Evolutionary conservation across 2,113 vertebrate species (phyloP), one percentile per base, ranked within the genome.

Genomic region (Salvelinus fontinalis): DNA sequence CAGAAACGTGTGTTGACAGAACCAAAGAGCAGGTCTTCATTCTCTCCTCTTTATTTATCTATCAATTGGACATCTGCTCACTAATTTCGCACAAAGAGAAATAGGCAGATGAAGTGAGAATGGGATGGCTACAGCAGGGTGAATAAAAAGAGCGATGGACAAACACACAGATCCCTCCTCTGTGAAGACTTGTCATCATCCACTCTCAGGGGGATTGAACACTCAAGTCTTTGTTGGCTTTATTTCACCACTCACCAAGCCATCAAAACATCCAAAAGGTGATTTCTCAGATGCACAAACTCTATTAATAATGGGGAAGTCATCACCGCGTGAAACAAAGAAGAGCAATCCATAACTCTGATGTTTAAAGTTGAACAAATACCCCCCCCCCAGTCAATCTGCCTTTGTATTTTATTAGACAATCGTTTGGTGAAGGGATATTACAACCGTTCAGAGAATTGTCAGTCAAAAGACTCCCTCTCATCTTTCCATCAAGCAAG

Each of bases 361-460:
- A 72, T 67, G 76, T 31, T 57, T 13, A 64, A 44, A 11, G 39
- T 44, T 44, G 2, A 44, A 44, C 39, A 20, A 22, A 24, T 26
- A 24, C 3, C 7, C 51, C 16, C 31, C 7, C 22, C 51, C 14
- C 16, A 54, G 51, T 64, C 62, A 73, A 26, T 67, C 60, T 64
- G 44, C 16, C 62, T 67, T 29, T 14, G 60, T 54, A 18, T 76
- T 71, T 60, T 7, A 64, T 64, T 22, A 64, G 24, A 26, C 60
- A 22, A 44, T 44, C 31, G 44, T 34, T 69, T 27, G 44, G 31
- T 71, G 49, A 86, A 86, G 81, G 75, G 62, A 68, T 74, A 80
- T 86, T 75, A 80, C 79, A 84, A 79, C 82, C 79, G 88, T 77
- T 73, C 65, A 64, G 20, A 44, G 73, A 84, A 83, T 81, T 80